A percentile compares a stretch with the other conserved stretches of the same genome.
phyloP scores from a whole-genome alignment of 2,888 invertebrate species.

The Thymelicus acteon region DNA sequence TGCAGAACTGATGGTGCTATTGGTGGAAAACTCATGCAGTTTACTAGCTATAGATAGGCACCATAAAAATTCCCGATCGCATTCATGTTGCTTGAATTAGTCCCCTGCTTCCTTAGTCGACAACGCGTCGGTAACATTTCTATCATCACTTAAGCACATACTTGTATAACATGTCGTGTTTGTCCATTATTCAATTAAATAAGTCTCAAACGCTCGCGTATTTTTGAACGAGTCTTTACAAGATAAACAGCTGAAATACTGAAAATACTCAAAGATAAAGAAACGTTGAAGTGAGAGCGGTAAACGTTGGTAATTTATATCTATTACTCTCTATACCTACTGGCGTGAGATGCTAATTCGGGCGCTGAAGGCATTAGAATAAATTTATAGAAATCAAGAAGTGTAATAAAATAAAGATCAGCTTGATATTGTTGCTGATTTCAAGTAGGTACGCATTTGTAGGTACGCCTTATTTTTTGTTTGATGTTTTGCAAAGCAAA shows the following conservation, averaged over 20 bases:
- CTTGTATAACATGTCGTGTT: too few relatives aligned
- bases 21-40: too few relatives aligned
- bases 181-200: too few relatives aligned
- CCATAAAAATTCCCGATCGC: too few relatives aligned
- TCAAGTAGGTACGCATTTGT: neutral
- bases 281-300: constrained; percentile 11
- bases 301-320: constrained; percentile 19
- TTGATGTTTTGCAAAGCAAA: neutral
- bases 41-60: too few relatives aligned
- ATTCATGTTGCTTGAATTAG: too few relatives aligned
- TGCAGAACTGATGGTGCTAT: too few relatives aligned
- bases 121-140: too few relatives aligned
- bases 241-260: constrained; percentile 43
- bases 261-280: constrained; percentile 31
- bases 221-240: constrained; percentile 29
- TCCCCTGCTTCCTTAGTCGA: too few relatives aligned
- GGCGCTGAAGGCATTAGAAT: constrained; percentile 1
- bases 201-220: neutral
- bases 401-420: neutral
- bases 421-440: neutral
- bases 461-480: neutral
- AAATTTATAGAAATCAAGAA: constrained; percentile 19
- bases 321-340: constrained; percentile 5
- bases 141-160: too few relatives aligned
- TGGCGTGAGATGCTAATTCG: constrained; percentile 13